Evolutionary conservation across 2,888 invertebrate species (phyloP), one percentile per base, ranked within the genome.

Genomic region (Lapara coniferarum): DNA sequence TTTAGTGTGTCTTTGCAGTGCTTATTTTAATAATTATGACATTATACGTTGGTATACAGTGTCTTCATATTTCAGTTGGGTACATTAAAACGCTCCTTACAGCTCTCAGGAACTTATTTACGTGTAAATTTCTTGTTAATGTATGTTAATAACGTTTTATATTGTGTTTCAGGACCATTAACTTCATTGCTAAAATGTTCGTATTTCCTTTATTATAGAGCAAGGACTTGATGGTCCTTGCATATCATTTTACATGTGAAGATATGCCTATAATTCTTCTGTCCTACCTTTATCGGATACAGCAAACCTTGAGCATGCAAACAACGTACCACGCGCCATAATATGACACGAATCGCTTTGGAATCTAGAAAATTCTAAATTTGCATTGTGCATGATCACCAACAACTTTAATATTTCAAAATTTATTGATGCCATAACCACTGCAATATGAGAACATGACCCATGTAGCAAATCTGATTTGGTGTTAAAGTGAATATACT

Each of bases 81-180:
- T 46, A 63, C 63, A 63, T 63, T 49, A 49, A 37, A 49, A 19
- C 63, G 46, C 49, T 63, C 19, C 13, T 63, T 63, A 63, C 19
- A 63, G 49, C 19, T 63, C 63, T 63, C 19, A 63, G 19, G 49
- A 46, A 63, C 49, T 63, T 49, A 19, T 63, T 49, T 19, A 25
- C 49, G 49, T 19, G 49, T 63, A 63, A 63, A 25, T 63, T 63
- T 63, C 13, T 19, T 19, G 49, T 19, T 63, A 63, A 63, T 49
- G 63, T 63, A 49, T 46, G 46, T 63, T 25, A 63, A 49, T 46
- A 63, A 63, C 63, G 19, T 49, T 19, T 49, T 49, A 46, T 63
- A 49, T 19, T 46, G 8, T 63, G 63, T 63, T 63, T 49, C 63
- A 63, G 49, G 19, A 49, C 13, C 63, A 63, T 63, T 63, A 63